These are phyloP conservation scores for Pelodiscus sinensis DNA, from an alignment of 2,113 vertebrate species.

Conservation along the genomic window DNA sequence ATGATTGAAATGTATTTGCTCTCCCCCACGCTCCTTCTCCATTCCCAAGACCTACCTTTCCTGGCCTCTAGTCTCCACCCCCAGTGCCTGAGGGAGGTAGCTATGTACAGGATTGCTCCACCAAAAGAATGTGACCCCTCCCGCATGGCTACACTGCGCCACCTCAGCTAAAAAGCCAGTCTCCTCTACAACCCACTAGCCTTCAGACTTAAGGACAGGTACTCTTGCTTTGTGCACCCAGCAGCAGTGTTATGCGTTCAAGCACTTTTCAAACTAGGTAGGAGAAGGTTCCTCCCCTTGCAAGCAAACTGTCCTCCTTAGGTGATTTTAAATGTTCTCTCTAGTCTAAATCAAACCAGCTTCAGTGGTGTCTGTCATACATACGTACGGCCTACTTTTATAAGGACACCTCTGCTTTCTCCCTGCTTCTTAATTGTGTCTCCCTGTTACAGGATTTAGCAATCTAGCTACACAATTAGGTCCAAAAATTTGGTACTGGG, in stretches of 20 bases:
- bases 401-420: background rate
- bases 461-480: background rate
- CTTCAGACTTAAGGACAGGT: background rate
- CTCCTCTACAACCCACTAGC: background rate
- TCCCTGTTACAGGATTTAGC: background rate
- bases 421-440: background rate
- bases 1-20: constrained; percentile 56
- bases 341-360: background rate
- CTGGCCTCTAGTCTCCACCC: background rate
- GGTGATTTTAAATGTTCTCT: constrained; percentile 3
- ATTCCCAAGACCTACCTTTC: background rate
- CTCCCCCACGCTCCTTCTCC: background rate
- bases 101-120: constrained; percentile 22
- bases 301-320: background rate
- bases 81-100: constrained; percentile 60
- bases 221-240: constrained; percentile 29
- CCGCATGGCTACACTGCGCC: constrained; percentile 36
- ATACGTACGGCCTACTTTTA: background rate
- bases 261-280: background rate
- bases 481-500: background rate
- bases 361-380: constrained; percentile 24
- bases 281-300: background rate
- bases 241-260: constrained; percentile 1
- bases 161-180: constrained; percentile 56
- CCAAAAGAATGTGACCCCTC: constrained; percentile 62